Conservation (phyloP, 2,888 invertebrate species). For the Podabrus alpinus region DNA sequence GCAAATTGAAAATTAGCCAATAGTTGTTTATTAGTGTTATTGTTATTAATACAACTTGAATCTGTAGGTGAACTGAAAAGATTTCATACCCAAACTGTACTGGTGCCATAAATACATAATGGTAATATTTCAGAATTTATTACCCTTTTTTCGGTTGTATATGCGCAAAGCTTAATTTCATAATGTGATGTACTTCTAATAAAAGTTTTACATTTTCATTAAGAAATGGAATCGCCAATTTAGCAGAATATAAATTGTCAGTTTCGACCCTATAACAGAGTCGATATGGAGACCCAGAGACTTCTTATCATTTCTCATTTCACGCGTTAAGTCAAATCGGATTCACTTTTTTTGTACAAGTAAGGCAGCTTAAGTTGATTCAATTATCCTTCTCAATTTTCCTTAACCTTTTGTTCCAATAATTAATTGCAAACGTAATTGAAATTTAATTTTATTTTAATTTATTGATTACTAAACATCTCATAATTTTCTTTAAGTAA, state of each 20-base stretch:
- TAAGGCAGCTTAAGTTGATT: background rate
- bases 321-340: background rate
- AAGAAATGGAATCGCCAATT: no score
- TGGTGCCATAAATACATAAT: background rate
- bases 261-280: background rate
- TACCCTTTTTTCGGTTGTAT: background rate
- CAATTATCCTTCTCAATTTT: background rate
- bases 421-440: background rate
- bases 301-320: background rate
- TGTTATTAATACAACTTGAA: background rate
- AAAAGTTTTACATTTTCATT: background rate
- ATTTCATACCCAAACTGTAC: background rate
- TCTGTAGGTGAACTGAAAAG: background rate
- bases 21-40: background rate
- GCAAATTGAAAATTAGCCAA: background rate
- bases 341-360: background rate
- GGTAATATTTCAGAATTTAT: background rate
- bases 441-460: background rate
- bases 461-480: background rate
- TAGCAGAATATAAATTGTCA: background rate
- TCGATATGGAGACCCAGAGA: background rate
- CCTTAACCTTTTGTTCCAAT: background rate
- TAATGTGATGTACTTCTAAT: no score
- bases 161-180: no score
- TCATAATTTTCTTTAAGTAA: background rate